These are phyloP conservation scores for Elaeidobius kamerunicus DNA, from an alignment of 2,888 invertebrate genomes.

Conservation along the genomic window DNA sequence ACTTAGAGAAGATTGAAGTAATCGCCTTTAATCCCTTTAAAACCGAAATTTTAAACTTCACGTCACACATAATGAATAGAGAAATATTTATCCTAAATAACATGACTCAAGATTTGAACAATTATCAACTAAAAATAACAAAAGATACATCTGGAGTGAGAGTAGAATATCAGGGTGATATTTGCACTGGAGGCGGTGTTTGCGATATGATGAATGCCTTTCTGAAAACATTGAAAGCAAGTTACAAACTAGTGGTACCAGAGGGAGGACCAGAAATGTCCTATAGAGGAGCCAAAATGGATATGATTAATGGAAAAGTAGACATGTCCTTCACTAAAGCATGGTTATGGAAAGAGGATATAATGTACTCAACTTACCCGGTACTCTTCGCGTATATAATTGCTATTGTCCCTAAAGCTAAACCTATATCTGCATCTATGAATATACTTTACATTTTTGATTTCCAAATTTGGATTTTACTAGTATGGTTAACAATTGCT, in stretches of 20 bases:
- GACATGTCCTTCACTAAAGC: conserved; percentile 15
- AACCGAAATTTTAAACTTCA: conserved; percentile 1
- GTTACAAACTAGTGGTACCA: neutral
- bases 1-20: neutral
- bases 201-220: conserved; percentile 13
- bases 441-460: conserved; percentile 17
- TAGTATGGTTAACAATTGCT: neutral
- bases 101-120: too few relatives aligned
- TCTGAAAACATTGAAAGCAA: conserved; percentile 14
- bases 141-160: neutral
- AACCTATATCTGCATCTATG: conserved; percentile 2
- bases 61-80: neutral
- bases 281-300: neutral
- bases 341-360: conserved; percentile 3
- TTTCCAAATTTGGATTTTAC: conserved; percentile 11
- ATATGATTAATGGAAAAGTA: conserved; percentile 2
- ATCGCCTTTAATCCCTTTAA: conserved; percentile 9
- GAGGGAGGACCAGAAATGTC: neutral
- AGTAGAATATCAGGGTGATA: neutral
- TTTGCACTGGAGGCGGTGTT: neutral
- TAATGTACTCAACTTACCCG: conserved; percentile 6
- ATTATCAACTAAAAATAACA: conserved; percentile 9
- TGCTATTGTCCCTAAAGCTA: conserved; percentile 12
- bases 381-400: neutral
- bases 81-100: conserved; percentile 4